Percentiles rank a stretch among this genome's conserved stretches.
Evolutionary conservation across 2,888 invertebrate species (phyloP).

Genomic region (Tetragonula carbonaria): DNA sequence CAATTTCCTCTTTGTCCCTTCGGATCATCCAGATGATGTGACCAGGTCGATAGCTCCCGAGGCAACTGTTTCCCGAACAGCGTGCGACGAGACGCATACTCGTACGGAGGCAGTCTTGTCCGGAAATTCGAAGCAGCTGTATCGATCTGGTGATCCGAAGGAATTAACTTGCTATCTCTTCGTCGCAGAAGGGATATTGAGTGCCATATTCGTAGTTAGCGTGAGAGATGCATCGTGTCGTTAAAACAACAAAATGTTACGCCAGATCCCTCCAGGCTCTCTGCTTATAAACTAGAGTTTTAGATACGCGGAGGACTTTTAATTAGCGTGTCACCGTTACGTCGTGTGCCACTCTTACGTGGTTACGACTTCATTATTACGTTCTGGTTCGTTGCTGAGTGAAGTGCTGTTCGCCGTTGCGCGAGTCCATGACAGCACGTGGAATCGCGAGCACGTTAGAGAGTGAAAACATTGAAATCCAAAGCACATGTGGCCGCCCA

Average conservation of each 20-base stretch:
- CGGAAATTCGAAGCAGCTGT: constrained; percentile 19
- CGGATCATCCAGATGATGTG: not conserved
- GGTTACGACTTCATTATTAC: constrained; percentile 59
- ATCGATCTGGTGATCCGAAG: constrained; percentile 50
- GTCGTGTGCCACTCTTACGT: constrained; percentile 43
- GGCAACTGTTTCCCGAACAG: constrained; percentile 39
- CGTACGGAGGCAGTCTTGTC: constrained; percentile 18
- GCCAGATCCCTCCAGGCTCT: not conserved
- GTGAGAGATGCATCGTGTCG: constrained; percentile 47
- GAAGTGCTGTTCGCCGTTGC: constrained; percentile 37
- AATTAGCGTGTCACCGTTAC: constrained; percentile 25
- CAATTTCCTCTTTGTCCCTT: not conserved
- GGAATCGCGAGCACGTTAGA: constrained; percentile 17
- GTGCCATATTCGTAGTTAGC: constrained; percentile 56
- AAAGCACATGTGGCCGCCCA: not conserved
- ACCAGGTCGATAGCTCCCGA: not conserved
- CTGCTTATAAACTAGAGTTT: constrained; percentile 25
- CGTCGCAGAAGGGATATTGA: constrained; percentile 58
- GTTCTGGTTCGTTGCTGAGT: constrained; percentile 48
- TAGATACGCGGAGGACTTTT: too few relatives aligned
- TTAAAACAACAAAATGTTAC: constrained; percentile 50
- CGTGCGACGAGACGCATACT: constrained; percentile 19
- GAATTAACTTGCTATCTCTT: constrained; percentile 50
- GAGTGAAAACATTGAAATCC: constrained; percentile 36
- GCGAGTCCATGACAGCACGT: constrained; percentile 1